Evolutionary conservation across 2,888 invertebrate genomes (phyloP).

Genomic region (Drosophila seclusa): DNA sequence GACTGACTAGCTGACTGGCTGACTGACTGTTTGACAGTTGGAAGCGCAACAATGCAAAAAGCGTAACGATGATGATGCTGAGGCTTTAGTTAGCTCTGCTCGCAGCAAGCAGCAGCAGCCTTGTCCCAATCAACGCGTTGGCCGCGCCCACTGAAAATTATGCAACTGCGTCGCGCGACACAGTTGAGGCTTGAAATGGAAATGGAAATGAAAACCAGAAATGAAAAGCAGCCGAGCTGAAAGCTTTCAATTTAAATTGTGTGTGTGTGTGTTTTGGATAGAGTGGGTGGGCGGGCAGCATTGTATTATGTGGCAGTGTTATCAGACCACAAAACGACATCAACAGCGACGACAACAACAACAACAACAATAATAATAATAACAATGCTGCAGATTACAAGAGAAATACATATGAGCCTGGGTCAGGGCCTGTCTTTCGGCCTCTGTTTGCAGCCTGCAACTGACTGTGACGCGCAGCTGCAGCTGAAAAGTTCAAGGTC

Average conservation of each 20-base stretch:
- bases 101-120: constrained; percentile 41
- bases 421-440: constrained; percentile 58
- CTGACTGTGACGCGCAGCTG: constrained; percentile 37
- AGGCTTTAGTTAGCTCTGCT: constrained; percentile 21
- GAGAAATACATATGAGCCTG: constrained; percentile 35
- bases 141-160: constrained; percentile 67
- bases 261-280: neutral
- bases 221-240: constrained; percentile 75
- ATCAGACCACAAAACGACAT: constrained; percentile 46
- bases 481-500: constrained; percentile 74
- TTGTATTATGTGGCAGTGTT: constrained; percentile 55
- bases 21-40: constrained; percentile 57
- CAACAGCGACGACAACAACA: constrained; percentile 34
- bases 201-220: constrained; percentile 74
- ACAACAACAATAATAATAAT: constrained; percentile 35
- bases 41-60: constrained; percentile 73
- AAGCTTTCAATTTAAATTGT: constrained; percentile 61
- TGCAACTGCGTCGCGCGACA: constrained; percentile 65
- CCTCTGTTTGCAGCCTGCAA: constrained; percentile 19
- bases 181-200: constrained; percentile 57
- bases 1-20: constrained; percentile 41
- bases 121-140: constrained; percentile 68
- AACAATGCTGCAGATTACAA: constrained; percentile 61
- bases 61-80: constrained; percentile 61
- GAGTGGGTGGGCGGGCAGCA: constrained; percentile 24